Evolutionary conservation across 2,888 invertebrate genomes (phyloP).

Genomic region (Iphiclides podalirius): DNA sequence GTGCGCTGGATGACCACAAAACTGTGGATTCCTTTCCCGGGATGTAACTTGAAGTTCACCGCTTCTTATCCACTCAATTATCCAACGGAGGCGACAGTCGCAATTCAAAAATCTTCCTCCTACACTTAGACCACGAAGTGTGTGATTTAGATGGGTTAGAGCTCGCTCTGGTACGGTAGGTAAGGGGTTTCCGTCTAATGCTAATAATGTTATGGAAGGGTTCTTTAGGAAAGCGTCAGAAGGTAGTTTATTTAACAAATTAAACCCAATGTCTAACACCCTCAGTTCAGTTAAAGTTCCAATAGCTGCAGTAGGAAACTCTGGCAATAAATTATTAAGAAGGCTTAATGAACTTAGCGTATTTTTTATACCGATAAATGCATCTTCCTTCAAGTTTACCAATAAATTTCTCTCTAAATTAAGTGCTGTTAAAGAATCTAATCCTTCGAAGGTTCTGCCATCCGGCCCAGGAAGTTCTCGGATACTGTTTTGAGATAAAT

Average conservation of each 20-base stretch:
- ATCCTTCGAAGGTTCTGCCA: conserved; percentile 86
- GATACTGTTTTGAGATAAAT: conserved; percentile 93
- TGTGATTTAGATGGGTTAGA: conserved; percentile 88
- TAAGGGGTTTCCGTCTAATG: conserved; percentile 94
- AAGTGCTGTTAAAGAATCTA: conserved; percentile 90
- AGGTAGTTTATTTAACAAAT: conserved; percentile 90
- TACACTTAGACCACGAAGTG: conserved; percentile 90
- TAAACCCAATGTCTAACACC: conserved; percentile 95
- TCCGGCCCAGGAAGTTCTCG: conserved; percentile 87
- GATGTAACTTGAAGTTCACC: conserved; percentile 95
- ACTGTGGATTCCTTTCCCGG: conserved; percentile 94
- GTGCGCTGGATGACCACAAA: conserved; percentile 91
- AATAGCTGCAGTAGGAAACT: conserved; percentile 91
- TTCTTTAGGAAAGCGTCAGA: conserved; percentile 89
- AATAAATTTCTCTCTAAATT: conserved; percentile 94
- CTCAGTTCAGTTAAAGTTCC: conserved; percentile 88
- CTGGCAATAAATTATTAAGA: conserved; percentile 92
- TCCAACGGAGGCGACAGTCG: conserved; percentile 93
- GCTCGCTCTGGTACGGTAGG: conserved; percentile 90
- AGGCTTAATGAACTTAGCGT: conserved; percentile 93
- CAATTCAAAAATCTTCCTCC: conserved; percentile 94
- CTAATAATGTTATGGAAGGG: conserved; percentile 91
- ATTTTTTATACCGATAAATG: conserved; percentile 89
- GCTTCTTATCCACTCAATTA: conserved; percentile 93
- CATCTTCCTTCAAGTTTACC: conserved; percentile 86